Base-by-base conservation (phyloP, 2,113 vertebrate genomes). In the Crotalus viridis region DNA sequence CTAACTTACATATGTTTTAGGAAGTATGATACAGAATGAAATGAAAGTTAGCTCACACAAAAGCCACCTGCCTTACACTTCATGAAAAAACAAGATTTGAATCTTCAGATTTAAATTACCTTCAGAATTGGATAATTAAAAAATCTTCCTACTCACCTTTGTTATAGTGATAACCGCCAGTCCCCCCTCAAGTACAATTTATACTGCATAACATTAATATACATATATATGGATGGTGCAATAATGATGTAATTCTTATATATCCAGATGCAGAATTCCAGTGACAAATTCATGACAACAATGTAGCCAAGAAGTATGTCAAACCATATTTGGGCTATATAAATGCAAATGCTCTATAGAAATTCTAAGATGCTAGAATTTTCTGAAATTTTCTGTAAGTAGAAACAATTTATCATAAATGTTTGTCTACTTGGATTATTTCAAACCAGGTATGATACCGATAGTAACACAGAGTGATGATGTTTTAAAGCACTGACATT, bases 161-260 rank as follows among this genome's bases (percentile, higher is more conserved):
- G 64, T 28, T 93, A 90, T 85, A 89, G 4, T 52, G 24, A 74
- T 22, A 92, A 91, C 51, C 91, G 90, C 94, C 89, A 96, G 92
- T 43, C 21, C 93, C 88, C 26, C 22, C 51, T 19, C 22, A 39
- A 92, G 92, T 95, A n/a, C 69, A 94, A 85, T 64, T 93, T 90
- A 89, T 91, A 93, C 90, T 46, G 69, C 15, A 81, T 51, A 88
- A 86, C 69, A 93, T 94, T 94, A 5, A 94, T 93, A 26, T 24
- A 51, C 21, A 64, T 21, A 22, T 64, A 87, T 9, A 10, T 1
- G 52, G 26, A 26, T 54, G 10, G 1, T 48, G 19, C 15, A 48
- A n/a, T 12, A 51, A 57, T 48, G 43, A 87, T 51, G 59, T 39
- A 92, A 69, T 54, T 88, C 26, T 86, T 56, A 12, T 51, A 69